Conservation (phyloP, 2,797 vertebrate species). For the Otolemur crassicaudatus region DNA sequence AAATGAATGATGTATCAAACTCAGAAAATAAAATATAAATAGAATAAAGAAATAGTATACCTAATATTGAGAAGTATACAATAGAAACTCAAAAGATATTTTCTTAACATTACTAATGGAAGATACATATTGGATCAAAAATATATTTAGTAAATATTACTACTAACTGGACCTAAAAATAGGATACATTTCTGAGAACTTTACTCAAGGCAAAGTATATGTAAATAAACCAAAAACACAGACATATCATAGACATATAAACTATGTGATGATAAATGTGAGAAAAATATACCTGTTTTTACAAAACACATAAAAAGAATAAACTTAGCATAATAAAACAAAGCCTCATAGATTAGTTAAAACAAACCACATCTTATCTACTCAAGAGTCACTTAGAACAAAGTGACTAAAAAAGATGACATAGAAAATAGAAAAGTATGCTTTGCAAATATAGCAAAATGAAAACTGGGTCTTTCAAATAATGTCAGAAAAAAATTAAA, state of each 20-base stretch:
- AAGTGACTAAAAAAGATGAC: neutral
- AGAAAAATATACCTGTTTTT: neutral
- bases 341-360: neutral
- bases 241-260: neutral
- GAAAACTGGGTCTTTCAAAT: neutral
- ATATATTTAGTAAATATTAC: neutral
- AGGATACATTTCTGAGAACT: neutral
- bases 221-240: neutral
- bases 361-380: neutral
- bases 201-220: neutral
- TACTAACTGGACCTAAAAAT: neutral
- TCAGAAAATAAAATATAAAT: neutral
- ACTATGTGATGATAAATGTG: neutral
- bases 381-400: neutral
- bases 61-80: neutral
- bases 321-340: neutral
- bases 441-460: neutral
- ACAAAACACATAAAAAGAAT: neutral
- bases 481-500: neutral
- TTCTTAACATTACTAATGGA: neutral
- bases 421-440: neutral
- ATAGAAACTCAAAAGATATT: neutral
- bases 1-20: neutral
- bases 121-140: neutral
- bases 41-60: neutral